phyloP scores from a whole-genome alignment of 2,888 invertebrate species.

The Synergus umbraculus region DNA sequence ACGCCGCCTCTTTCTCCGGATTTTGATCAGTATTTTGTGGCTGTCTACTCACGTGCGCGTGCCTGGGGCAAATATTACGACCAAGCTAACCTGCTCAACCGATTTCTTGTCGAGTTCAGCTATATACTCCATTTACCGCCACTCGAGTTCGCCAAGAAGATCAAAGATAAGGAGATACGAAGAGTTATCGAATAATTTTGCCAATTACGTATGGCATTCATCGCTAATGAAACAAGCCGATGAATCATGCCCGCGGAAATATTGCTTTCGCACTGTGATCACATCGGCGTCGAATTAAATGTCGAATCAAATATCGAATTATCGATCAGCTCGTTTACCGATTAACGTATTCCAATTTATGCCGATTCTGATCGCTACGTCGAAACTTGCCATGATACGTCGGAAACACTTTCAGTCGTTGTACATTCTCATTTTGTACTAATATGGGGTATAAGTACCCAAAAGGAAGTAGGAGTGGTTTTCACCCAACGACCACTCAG shows the following conservation, averaged over 20 bases:
- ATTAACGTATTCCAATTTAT: conserved; percentile 24
- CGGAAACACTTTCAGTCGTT: conserved; percentile 12
- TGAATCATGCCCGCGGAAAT: conserved; percentile 35
- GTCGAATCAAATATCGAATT: conserved; percentile 8
- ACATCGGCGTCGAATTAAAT: conserved; percentile 32
- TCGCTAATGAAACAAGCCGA: conserved; percentile 36
- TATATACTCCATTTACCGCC: conserved; percentile 37
- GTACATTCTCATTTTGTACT: conserved; percentile 8
- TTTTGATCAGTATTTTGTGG: conserved; percentile 46
- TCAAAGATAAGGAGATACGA: conserved; percentile 23
- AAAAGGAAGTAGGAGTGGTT: neutral
- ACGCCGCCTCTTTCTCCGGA: conserved; percentile 6
- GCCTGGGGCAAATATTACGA: conserved; percentile 62
- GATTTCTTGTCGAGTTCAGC: conserved; percentile 26
- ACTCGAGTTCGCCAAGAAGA: conserved; percentile 36
- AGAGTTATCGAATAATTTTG: conserved; percentile 40
- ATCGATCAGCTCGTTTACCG: conserved; percentile 7
- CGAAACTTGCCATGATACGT: neutral
- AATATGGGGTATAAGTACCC: neutral
- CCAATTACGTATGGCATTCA: conserved; percentile 39
- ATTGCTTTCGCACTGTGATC: conserved; percentile 23
- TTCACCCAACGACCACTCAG: neutral
- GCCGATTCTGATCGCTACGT: conserved; percentile 8
- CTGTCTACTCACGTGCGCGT: conserved; percentile 53
- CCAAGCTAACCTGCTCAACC: conserved; percentile 60